These are phyloP conservation scores for Lepidurus couesii DNA, from an alignment of 1,140 invertebrate species.

Conservation along the genomic window DNA sequence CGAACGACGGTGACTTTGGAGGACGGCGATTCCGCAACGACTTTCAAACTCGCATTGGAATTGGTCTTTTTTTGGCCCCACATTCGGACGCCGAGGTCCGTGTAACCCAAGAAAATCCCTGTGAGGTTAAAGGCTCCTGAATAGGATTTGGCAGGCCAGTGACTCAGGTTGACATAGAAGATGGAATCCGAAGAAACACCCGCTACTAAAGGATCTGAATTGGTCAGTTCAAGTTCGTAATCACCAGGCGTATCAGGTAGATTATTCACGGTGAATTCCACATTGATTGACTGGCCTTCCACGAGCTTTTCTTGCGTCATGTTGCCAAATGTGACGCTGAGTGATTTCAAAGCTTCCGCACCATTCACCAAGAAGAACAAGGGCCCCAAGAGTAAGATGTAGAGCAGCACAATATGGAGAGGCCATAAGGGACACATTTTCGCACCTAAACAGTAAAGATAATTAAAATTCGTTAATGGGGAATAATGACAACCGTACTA, in stretches of 20 bases:
- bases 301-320: slow-evolving; percentile 37
- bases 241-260: slow-evolving; percentile 28
- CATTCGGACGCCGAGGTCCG: slow-evolving; percentile 42
- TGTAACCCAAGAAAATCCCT: slow-evolving; percentile 59
- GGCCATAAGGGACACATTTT: slow-evolving; percentile 58
- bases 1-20: slow-evolving; percentile 57
- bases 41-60: slow-evolving; percentile 33
- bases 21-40: slow-evolving; percentile 40
- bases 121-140: slow-evolving; percentile 49
- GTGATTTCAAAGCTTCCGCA: slow-evolving; percentile 33
- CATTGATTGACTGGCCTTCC: slow-evolving; percentile 35
- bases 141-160: slow-evolving; percentile 42
- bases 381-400: slow-evolving; percentile 50
- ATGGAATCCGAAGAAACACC: slow-evolving; percentile 27
- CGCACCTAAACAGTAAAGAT: not conserved
- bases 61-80: slow-evolving; percentile 36
- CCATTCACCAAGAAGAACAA: slow-evolving; percentile 51
- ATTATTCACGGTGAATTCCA: slow-evolving; percentile 37
- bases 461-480: not conserved
- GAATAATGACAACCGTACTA: not conserved
- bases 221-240: slow-evolving; percentile 35
- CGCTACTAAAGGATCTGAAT: slow-evolving; percentile 38
- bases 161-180: not conserved
- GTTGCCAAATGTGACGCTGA: slow-evolving; percentile 41
- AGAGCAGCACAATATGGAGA: slow-evolving; percentile 52